phyloP scores from a whole-genome alignment of 2,888 invertebrate genomes.

The Eristalinus aeneus region DNA sequence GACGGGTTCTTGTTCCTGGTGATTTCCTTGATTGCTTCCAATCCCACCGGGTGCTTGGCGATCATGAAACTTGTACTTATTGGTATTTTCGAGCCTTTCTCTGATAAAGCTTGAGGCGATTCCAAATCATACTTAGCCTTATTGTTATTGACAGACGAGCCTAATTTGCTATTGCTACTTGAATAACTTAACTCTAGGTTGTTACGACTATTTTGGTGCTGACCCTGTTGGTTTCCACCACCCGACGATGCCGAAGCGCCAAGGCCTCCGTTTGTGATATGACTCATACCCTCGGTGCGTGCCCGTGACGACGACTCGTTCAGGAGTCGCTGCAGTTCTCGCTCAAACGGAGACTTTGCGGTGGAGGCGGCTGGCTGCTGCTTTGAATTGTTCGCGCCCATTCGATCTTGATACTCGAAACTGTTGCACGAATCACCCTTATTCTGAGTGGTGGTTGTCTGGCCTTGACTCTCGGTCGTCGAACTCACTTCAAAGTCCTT shows the following conservation, averaged over 20 bases:
- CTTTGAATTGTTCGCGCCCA: constrained; percentile 72
- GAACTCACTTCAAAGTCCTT: constrained; percentile 81
- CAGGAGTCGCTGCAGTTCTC: constrained; percentile 89
- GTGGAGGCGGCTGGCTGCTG: constrained; percentile 76
- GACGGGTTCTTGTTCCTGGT: constrained; percentile 84
- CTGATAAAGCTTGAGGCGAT: constrained; percentile 72
- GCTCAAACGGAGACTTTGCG: constrained; percentile 87
- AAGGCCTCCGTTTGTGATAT: constrained; percentile 72
- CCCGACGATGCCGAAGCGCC: constrained; percentile 71
- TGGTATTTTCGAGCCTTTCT: constrained; percentile 76
- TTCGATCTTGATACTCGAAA: constrained; percentile 83
- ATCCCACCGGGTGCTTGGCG: constrained; percentile 86
- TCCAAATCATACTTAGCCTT: constrained; percentile 77
- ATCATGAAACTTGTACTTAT: constrained; percentile 80
- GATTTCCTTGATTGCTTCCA: constrained; percentile 89
- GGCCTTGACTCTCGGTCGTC: constrained; percentile 81
- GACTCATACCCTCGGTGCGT: constrained; percentile 73
- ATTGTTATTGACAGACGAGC: constrained; percentile 77
- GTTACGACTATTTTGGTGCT: constrained; percentile 75
- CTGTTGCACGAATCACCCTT: constrained; percentile 85
- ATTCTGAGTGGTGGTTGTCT: constrained; percentile 83
- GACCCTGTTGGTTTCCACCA: constrained; percentile 53
- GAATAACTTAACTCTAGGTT: constrained; percentile 78
- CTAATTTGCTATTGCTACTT: constrained; percentile 78
- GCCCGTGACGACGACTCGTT: constrained; percentile 82